Conservation (phyloP, 2,797 vertebrate genomes). For the Lithobates sylvaticus region DNA sequence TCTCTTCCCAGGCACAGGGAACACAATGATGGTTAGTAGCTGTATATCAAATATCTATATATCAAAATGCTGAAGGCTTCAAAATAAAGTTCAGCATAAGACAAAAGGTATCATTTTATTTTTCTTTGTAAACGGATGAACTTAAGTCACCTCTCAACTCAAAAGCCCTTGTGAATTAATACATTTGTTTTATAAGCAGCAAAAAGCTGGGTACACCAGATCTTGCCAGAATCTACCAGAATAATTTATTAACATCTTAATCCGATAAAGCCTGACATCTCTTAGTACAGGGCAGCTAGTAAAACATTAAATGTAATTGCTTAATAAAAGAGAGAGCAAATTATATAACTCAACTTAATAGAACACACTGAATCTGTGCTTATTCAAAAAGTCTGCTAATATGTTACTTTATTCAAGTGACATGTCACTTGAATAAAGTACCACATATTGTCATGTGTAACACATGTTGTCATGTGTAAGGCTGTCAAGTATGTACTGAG, state of each 20-base stretch:
- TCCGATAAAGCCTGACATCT: slow-evolving; percentile 1
- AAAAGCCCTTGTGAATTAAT: neutral
- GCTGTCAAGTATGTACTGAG: too few relatives aligned
- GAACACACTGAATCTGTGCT: neutral
- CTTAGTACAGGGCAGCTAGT: neutral
- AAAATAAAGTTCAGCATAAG: neutral
- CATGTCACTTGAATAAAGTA: too few relatives aligned
- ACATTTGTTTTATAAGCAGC: neutral
- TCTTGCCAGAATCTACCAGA: slow-evolving; percentile 11
- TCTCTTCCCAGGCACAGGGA: too few relatives aligned
- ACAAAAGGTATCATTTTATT: neutral
- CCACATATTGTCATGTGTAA: neutral
- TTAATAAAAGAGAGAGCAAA: neutral
- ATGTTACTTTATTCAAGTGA: neutral
- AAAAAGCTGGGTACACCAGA: neutral
- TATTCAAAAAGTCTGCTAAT: neutral
- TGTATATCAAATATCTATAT: neutral
- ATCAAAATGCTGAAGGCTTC: too few relatives aligned
- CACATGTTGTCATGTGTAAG: neutral
- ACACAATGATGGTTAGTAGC: too few relatives aligned
- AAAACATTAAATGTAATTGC: neutral
- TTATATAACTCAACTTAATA: neutral
- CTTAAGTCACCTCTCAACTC: neutral
- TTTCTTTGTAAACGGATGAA: neutral
- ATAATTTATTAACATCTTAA: slow-evolving; percentile 5